A percentile compares a stretch with the other conserved stretches of the same genome.
Evolutionary conservation across 2,888 invertebrate genomes (phyloP).

Genomic region (Apamea sordens): DNA sequence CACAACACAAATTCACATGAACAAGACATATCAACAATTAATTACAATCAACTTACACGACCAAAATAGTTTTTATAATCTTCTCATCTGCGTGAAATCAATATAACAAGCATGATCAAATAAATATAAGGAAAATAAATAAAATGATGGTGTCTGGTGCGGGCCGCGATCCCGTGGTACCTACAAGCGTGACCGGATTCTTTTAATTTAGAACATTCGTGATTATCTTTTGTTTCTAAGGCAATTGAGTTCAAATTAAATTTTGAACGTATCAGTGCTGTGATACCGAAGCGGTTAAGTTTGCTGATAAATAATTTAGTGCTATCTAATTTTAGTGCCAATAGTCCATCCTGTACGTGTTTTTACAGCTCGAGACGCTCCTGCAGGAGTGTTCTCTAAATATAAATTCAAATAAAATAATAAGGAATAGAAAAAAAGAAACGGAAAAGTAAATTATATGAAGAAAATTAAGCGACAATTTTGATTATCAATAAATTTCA

Average conservation of each 20-base stretch:
- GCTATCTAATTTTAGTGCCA: constrained; percentile 80
- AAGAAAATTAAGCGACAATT: constrained; percentile 45
- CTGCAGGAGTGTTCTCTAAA: constrained; percentile 52
- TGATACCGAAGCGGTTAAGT: constrained; percentile 74
- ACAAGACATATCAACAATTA: constrained; percentile 87
- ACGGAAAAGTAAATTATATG: constrained; percentile 59
- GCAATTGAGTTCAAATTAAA: constrained; percentile 56
- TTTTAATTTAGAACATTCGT: constrained; percentile 45
- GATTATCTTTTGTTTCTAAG: constrained; percentile 45
- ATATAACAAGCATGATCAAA: constrained; percentile 85
- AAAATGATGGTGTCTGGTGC: constrained; percentile 79
- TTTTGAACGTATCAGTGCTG: constrained; percentile 70
- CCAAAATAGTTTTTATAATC: constrained; percentile 89
- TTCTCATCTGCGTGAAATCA: constrained; percentile 81
- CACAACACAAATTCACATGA: constrained; percentile 90
- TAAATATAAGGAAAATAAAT: constrained; percentile 74
- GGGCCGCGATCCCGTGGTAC: constrained; percentile 79
- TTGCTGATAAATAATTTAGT: constrained; percentile 74
- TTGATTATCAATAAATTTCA: constrained; percentile 37
- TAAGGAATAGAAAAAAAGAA: constrained; percentile 59
- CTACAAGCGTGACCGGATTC: constrained; percentile 64
- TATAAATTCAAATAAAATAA: constrained; percentile 57
- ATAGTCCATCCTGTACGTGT: constrained; percentile 79
- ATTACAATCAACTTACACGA: constrained; percentile 87
- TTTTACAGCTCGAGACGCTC: constrained; percentile 70